Evolutionary conservation across 1,140 invertebrate species (phyloP), one percentile per base, ranked within the genome.

Genomic region (Pectinophora gossypiella): DNA sequence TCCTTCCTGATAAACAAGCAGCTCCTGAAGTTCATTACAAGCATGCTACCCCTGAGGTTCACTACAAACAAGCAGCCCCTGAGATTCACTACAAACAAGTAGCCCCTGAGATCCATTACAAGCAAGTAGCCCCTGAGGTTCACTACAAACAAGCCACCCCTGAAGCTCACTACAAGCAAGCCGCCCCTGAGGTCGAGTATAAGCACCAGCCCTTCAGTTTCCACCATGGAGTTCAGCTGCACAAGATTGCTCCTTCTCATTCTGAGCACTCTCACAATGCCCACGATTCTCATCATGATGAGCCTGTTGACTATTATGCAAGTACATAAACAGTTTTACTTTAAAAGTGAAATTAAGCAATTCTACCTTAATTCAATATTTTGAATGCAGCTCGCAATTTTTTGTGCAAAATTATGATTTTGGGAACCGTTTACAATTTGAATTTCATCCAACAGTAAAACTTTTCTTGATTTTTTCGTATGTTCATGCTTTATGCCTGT

Each of bases 241-340:
- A 51, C 49, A 13, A 21, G n/a, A 15, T 18, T 6, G 13, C 15
- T 40, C 36, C 36, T 13, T 15, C 50, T 12, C 64, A 61, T 18
- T 46, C 57, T 46, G 51, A 68, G 23, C 57, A 70, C 54, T 73
- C 74, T 20, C 69, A 85, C 45, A 9, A 5, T 9, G 18, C 18
- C 9, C 18, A 40, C 10, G 16, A 44, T 20, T 44, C 42, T 9
- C 19, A 44, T 19, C 42, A 44, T 21, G 83, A 86, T 23, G 76
- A 87, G 50, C 74, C 74, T 15, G 51, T 87, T 10, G 83, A 87
- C 61, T 87, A 84, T 80, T n/a, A n/a, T n/a, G n/a, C n/a, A n/a
- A n/a, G n/a, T n/a, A n/a, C n/a, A n/a, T n/a, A n/a, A n/a, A n/a
- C n/a, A n/a, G n/a, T n/a, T n/a, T n/a, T n/a, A n/a, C n/a, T n/a